Evolutionary conservation across 2,113 vertebrate species (phyloP).

Genomic region (Vidua chalybeata): DNA sequence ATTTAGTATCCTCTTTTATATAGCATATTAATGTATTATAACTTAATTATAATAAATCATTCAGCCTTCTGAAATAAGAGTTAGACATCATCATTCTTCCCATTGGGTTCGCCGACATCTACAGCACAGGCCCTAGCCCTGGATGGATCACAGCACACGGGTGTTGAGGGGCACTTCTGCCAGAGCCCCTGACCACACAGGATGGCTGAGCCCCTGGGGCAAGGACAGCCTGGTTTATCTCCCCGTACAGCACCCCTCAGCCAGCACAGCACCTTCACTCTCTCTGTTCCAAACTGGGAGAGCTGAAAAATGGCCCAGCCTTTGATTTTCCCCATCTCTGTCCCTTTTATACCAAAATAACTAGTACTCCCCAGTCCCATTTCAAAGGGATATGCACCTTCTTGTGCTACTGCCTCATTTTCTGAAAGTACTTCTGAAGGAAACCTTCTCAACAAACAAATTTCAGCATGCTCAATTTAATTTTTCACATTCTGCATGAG

Average conservation of each 20-base stretch:
- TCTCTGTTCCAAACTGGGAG: not conserved
- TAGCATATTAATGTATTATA: no score
- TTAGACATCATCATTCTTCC: no score
- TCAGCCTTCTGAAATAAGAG: no score
- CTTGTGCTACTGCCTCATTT: not conserved
- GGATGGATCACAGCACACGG: fast-evolving
- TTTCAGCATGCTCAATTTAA: conserved; percentile 34
- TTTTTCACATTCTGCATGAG: conserved; percentile 4
- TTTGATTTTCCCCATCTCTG: not conserved
- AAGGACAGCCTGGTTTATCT: not conserved
- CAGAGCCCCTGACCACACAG: not conserved
- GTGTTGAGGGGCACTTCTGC: not conserved
- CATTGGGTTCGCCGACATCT: no score
- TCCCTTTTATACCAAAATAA: not conserved
- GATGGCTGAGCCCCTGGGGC: not conserved
- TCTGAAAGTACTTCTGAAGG: not conserved
- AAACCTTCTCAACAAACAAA: conserved; percentile 44
- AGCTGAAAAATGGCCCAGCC: not conserved
- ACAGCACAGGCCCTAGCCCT: not conserved
- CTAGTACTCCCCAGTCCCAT: not conserved
- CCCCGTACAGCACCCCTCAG: not conserved
- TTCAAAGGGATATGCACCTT: not conserved
- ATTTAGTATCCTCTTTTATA: no score
- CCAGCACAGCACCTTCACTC: not conserved
- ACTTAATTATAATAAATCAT: no score